A percentile compares a stretch with the other conserved stretches of the same genome.
Conservation (phyloP, 2,888 invertebrate genomes). For the Drosophila limbata region DNA sequence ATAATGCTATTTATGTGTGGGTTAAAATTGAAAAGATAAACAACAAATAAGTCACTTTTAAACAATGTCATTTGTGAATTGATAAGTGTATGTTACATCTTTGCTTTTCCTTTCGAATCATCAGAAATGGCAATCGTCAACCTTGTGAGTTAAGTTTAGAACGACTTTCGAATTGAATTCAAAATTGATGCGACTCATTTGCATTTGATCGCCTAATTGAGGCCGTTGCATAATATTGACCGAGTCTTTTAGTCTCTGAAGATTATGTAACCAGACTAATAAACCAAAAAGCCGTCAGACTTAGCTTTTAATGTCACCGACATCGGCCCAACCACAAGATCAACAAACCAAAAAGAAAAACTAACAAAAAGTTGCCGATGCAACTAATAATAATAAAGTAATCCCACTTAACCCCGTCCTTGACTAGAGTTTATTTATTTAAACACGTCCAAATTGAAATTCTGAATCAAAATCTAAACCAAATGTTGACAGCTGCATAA, state of each 20-base stretch:
- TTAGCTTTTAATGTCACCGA: constrained; percentile 61
- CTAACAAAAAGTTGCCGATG: constrained; percentile 25
- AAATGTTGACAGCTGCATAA: constrained; percentile 21
- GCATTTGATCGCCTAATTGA: constrained; percentile 69
- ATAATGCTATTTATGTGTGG: not conserved
- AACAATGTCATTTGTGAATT: constrained; percentile 12
- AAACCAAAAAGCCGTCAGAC: constrained; percentile 51
- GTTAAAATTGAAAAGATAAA: not conserved
- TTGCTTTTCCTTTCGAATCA: constrained; percentile 19
- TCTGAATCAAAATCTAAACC: constrained; percentile 25
- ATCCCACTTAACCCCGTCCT: constrained; percentile 54
- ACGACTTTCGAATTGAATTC: constrained; percentile 64
- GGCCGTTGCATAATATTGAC: constrained; percentile 76
- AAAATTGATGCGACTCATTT: constrained; percentile 63
- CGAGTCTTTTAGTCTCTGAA: constrained; percentile 44
- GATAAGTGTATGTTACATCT: constrained; percentile 25
- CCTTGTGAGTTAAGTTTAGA: constrained; percentile 51
- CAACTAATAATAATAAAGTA: constrained; percentile 38
- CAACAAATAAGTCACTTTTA: not conserved
- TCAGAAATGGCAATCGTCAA: constrained; percentile 48
- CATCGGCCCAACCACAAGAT: constrained; percentile 12
- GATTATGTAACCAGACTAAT: constrained; percentile 70
- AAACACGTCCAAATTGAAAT: constrained; percentile 20
- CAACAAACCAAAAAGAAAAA: constrained; percentile 13
- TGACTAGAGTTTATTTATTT: constrained; percentile 24